Evolutionary conservation across 2,113 vertebrate genomes (phyloP), one percentile per base, ranked within the genome.

Genomic region (Zosterops pallidus): DNA sequence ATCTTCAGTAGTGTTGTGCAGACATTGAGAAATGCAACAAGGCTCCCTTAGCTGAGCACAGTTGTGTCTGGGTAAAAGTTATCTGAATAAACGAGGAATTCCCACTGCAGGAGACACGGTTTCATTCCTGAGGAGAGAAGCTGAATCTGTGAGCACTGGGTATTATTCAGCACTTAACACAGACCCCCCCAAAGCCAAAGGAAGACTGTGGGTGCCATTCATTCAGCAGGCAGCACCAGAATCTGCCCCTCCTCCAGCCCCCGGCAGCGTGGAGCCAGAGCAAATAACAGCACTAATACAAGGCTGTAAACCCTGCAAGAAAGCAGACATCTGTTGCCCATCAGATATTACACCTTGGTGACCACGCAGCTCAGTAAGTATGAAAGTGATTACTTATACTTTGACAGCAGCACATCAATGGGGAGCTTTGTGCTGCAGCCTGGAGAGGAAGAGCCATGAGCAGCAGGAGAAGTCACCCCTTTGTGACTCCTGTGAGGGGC

Each of bases 271-370:
- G 79, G 83, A 96, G 69, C 86, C 92, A 81, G 82, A 95, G 93
- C 90, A 95, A 95, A 95, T 78, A 95, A 70, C 70, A 86, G 93
- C 74, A 89, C 77, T 83, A 95, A 91, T 0, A 69, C 44, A 46
- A 10, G 39, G 56, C 93, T 81, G 92, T 52, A 95, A 96, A 71
- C 52, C 37, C 94, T 74, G 76, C 44, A 50, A 96, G 83, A 69
- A 82, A 79, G 77, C 67, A 84, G 90, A 87, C 95, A 95, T 95
- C 93, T 96, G 95, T 59, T 93, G 87, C 74, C 93, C 92, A 86
- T 97, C 96, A 96, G 96, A 90, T 95, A 95, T 90, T 93, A 67
- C 93, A 95, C 96, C 94, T 94, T 86, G 68, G 92, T 96, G 97
- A 97, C 92, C 93, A 67, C 8, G 56, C 86, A 92, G 94, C 83